Conservation (phyloP, 2,797 vertebrate species). For the Sphenodon punctatus region DNA sequence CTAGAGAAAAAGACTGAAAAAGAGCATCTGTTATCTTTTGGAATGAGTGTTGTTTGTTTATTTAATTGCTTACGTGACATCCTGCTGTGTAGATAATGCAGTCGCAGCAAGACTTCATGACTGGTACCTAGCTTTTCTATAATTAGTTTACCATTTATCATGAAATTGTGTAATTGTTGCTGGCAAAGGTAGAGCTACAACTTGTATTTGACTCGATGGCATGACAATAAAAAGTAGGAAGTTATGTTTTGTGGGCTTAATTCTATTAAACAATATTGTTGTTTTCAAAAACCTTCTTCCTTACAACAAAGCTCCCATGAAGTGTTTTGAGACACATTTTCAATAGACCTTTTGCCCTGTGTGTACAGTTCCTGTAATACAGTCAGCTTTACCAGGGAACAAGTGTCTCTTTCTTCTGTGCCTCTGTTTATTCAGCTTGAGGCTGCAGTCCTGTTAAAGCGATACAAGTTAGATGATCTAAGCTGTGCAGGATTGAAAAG, state of each 20-base stretch:
- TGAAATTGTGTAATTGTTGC: slow-evolving; percentile 7
- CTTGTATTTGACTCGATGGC: background rate
- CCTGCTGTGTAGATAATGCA: background rate
- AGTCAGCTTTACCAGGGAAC: slow-evolving; percentile 56
- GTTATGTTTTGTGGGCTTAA: background rate
- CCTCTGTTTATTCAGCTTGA: slow-evolving; percentile 59
- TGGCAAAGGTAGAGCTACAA: background rate
- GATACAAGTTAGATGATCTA: slow-evolving; percentile 63
- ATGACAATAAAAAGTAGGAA: slow-evolving; percentile 6
- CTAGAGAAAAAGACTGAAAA: background rate
- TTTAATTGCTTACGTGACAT: background rate
- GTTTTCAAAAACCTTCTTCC: slow-evolving; percentile 14
- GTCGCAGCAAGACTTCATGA: slow-evolving; percentile 19
- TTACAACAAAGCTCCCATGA: slow-evolving; percentile 9
- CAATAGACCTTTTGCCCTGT: slow-evolving; percentile 54
- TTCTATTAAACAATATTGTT: slow-evolving; percentile 22
- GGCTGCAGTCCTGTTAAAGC: slow-evolving; percentile 28
- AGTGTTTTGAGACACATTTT: slow-evolving; percentile 50
- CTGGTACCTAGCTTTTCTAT: background rate
- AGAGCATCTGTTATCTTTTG: background rate
- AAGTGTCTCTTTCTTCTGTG: slow-evolving; percentile 68
- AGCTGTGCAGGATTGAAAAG: slow-evolving; percentile 39
- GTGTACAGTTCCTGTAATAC: slow-evolving; percentile 43
- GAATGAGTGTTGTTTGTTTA: background rate
- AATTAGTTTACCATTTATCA: background rate